A percentile compares a stretch with the other conserved stretches of the same genome.
These are phyloP conservation scores for Acromyrmex heyeri DNA, from an alignment of 1,140 invertebrate genomes.

Conservation along the genomic window DNA sequence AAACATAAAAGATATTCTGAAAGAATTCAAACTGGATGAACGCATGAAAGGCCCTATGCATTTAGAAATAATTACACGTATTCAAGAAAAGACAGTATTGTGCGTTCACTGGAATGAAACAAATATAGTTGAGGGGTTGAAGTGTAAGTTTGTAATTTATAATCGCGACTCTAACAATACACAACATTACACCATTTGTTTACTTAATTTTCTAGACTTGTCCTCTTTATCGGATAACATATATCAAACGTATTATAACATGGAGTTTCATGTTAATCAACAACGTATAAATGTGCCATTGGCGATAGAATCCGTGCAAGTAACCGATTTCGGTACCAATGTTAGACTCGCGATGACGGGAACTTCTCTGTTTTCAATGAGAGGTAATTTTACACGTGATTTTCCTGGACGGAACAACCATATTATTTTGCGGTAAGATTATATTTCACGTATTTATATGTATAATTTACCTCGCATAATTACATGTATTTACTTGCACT, in stretches of 20 bases:
- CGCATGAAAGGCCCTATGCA: conserved; percentile 85
- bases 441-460: conserved; percentile 25
- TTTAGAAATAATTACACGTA: conserved; percentile 87
- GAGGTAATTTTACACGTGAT: conserved; percentile 87
- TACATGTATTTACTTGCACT: background rate
- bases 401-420: conserved; percentile 87
- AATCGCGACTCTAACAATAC: background rate
- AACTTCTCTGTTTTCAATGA: conserved; percentile 87
- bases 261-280: conserved; percentile 87
- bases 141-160: conserved; percentile 79
- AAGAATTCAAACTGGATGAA: conserved; percentile 86
- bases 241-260: conserved; percentile 83
- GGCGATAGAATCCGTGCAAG: conserved; percentile 86
- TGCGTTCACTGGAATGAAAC: conserved; percentile 88
- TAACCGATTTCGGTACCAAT: conserved; percentile 87
- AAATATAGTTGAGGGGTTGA: conserved; percentile 85
- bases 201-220: conserved; percentile 79
- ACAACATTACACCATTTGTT: background rate
- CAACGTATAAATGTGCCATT: conserved; percentile 86
- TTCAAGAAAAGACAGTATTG: conserved; percentile 88
- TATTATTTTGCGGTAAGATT: conserved; percentile 87
- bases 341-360: conserved; percentile 85
- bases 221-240: conserved; percentile 81
- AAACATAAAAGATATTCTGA: conserved; percentile 86
- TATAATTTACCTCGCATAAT: conserved; percentile 12